These are phyloP conservation scores for Misgurnus anguillicaudatus DNA, from an alignment of 2,113 vertebrate species.

Conservation along the genomic window DNA sequence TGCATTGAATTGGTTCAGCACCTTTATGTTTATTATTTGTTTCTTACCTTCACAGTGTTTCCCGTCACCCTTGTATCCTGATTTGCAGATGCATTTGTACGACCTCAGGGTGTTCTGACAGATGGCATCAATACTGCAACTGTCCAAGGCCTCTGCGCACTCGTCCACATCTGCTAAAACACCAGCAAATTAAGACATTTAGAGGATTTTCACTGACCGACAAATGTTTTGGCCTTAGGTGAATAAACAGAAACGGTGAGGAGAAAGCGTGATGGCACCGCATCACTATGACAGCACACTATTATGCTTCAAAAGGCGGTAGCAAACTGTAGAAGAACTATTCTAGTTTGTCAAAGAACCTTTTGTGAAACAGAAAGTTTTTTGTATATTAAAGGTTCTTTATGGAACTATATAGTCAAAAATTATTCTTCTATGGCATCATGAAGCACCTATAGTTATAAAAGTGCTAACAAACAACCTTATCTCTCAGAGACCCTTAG, in stretches of 20 bases:
- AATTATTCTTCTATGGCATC: too few relatives aligned
- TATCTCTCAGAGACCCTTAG: background rate
- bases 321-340: too few relatives aligned
- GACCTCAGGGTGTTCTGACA: slow-evolving; percentile 83
- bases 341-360: too few relatives aligned
- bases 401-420: too few relatives aligned
- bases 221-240: slow-evolving; percentile 23
- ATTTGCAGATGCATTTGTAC: slow-evolving; percentile 86
- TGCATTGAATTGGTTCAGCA: background rate
- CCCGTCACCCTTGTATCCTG: slow-evolving; percentile 91
- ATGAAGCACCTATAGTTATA: too few relatives aligned
- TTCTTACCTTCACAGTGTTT: slow-evolving; percentile 95
- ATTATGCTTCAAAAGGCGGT: too few relatives aligned
- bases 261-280: slow-evolving; percentile 28
- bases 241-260: slow-evolving; percentile 5
- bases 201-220: slow-evolving; percentile 18
- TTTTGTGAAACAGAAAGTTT: too few relatives aligned
- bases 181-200: slow-evolving; percentile 33
- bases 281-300: background rate
- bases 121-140: slow-evolving; percentile 85
- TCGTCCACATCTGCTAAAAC: slow-evolving; percentile 78
- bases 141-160: slow-evolving; percentile 80
- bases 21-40: background rate
- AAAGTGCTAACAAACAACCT: too few relatives aligned
- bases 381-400: too few relatives aligned